Evolutionary conservation across 2,888 invertebrate species (phyloP).

Genomic region (Dolichopus griseipennis): DNA sequence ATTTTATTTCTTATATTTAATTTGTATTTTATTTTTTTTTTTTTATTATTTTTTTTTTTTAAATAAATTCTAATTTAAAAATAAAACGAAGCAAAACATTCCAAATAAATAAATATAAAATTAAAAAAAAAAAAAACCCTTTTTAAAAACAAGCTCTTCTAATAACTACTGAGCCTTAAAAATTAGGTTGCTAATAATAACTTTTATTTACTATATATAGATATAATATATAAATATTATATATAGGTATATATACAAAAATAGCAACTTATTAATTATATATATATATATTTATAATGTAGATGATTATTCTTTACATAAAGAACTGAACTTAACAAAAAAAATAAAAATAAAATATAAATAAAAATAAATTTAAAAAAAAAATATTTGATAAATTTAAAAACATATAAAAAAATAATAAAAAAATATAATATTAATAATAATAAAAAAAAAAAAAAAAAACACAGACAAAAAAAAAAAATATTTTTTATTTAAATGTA

Average conservation of each 20-base stretch:
- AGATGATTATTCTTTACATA: background rate
- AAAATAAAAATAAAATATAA: background rate
- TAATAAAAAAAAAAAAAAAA: background rate
- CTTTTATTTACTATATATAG: background rate
- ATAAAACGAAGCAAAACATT: too few relatives aligned
- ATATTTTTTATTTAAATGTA: background rate
- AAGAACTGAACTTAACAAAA: background rate
- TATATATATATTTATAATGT: background rate
- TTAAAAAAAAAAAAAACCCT: too few relatives aligned
- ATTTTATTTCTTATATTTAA: too few relatives aligned
- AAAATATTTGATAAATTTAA: background rate
- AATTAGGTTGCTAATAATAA: constrained; percentile 5
- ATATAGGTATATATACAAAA: background rate
- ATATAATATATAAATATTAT: background rate
- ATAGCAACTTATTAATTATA: background rate
- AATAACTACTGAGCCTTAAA: background rate
- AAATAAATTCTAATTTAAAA: too few relatives aligned
- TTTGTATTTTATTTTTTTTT: too few relatives aligned
- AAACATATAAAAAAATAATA: background rate
- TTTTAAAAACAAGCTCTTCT: background rate
- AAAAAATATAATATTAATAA: too few relatives aligned
- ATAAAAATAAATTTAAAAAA: background rate
- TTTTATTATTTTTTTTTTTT: too few relatives aligned
- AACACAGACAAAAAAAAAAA: background rate
- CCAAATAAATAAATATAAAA: too few relatives aligned